Conservation (phyloP, 2,888 invertebrate genomes). For the Eumacrocentrus americanus region DNA sequence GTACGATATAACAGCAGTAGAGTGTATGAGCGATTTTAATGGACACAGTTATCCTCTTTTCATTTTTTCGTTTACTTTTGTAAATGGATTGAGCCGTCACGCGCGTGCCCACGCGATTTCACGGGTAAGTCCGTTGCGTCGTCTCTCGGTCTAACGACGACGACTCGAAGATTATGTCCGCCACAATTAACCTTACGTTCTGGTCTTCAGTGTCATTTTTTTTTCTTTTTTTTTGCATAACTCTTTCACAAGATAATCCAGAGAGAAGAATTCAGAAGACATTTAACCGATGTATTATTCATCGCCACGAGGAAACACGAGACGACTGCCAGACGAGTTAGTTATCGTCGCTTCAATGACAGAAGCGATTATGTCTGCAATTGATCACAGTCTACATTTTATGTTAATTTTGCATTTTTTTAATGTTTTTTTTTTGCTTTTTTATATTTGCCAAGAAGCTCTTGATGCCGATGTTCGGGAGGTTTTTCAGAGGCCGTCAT, state of each 20-base stretch:
- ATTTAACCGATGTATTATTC: too few relatives aligned
- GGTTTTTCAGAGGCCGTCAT: slow-evolving; percentile 13
- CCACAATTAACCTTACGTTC: slow-evolving; percentile 12
- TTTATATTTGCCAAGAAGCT: slow-evolving; percentile 12
- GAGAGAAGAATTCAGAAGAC: slow-evolving; percentile 9
- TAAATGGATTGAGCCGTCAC: slow-evolving; percentile 20
- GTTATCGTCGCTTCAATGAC: background rate
- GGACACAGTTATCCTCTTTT: slow-evolving; percentile 25
- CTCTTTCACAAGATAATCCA: slow-evolving; percentile 1
- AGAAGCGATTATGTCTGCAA: slow-evolving; percentile 13
- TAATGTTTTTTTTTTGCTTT: background rate
- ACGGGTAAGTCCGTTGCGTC: slow-evolving; percentile 12
- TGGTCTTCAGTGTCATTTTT: background rate
- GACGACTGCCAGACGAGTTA: slow-evolving; percentile 13
- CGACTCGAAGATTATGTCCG: slow-evolving; percentile 16
- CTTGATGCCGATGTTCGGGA: slow-evolving; percentile 19
- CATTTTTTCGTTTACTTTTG: slow-evolving; percentile 16
- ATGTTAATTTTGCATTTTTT: background rate
- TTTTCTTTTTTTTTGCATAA: slow-evolving; percentile 7
- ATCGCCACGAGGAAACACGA: slow-evolving; percentile 16
- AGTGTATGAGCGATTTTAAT: slow-evolving; percentile 33
- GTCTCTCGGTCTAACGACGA: slow-evolving; percentile 17
- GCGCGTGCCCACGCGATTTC: slow-evolving; percentile 23
- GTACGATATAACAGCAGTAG: too few relatives aligned
- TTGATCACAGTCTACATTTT: slow-evolving; percentile 11